Evolutionary conservation across 2,797 vertebrate species (phyloP).

Genomic region (Orestias chungarensis): DNA sequence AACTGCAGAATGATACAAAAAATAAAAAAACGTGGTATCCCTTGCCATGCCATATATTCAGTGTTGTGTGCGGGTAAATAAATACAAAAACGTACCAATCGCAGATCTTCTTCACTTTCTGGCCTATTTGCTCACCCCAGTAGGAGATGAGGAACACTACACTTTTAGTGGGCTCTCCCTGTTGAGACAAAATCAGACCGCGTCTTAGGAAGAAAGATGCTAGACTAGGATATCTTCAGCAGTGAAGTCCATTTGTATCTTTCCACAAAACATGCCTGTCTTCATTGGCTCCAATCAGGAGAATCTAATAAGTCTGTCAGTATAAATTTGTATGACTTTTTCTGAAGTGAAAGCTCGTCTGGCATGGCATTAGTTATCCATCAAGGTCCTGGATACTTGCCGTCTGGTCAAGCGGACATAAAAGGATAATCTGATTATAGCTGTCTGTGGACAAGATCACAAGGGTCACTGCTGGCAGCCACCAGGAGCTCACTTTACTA

Average conservation of each 20-base stretch:
- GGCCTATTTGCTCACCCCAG: constrained; percentile 98
- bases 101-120: constrained; percentile 98
- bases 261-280: background rate
- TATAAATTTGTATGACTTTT: constrained; percentile 5
- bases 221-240: background rate
- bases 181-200: constrained; percentile 14
- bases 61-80: no score
- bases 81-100: no score
- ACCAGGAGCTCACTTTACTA: background rate
- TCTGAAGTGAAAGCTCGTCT: constrained; percentile 10
- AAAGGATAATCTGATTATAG: constrained; percentile 44
- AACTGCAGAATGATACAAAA: no score
- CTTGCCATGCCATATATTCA: no score
- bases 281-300: background rate
- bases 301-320: background rate
- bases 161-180: constrained; percentile 90
- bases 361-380: constrained; percentile 32
- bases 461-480: background rate
- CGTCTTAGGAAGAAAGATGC: background rate
- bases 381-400: constrained; percentile 20
- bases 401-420: constrained; percentile 30
- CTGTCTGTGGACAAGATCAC: constrained; percentile 15
- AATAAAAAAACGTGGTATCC: background rate
- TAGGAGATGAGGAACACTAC: constrained; percentile 96
- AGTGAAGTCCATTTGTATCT: background rate